Percentiles rank a stretch among this genome's conserved stretches.
phyloP scores from a whole-genome alignment of 2,888 invertebrate genomes.

The Sisyra terminalis region DNA sequence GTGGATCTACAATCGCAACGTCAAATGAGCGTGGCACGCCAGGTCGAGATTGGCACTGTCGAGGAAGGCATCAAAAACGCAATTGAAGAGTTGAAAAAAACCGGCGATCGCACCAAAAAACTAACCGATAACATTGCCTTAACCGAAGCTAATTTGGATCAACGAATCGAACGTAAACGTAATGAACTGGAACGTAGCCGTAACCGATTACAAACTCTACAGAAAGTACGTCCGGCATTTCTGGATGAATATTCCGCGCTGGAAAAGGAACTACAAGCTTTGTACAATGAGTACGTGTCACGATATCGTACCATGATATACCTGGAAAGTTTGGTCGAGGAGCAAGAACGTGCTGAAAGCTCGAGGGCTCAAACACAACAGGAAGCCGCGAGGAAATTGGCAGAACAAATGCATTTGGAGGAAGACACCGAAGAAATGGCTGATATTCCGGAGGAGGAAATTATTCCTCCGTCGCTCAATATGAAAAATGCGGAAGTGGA shows the following conservation, averaged over 20 bases:
- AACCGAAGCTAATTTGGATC: constrained; percentile 76
- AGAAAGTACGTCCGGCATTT: constrained; percentile 92
- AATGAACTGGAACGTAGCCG: constrained; percentile 84
- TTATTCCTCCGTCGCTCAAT: constrained; percentile 22
- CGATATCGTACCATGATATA: constrained; percentile 79
- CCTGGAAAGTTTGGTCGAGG: constrained; percentile 71
- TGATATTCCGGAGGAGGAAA: constrained; percentile 14
- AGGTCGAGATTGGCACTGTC: constrained; percentile 67
- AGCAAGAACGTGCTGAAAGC: constrained; percentile 60
- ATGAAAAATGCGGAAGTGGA: constrained; percentile 26
- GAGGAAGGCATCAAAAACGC: constrained; percentile 66
- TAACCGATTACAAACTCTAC: constrained; percentile 81
- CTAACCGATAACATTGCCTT: constrained; percentile 74
- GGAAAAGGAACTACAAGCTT: constrained; percentile 65
- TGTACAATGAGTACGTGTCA: constrained; percentile 78
- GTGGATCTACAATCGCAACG: constrained; percentile 69
- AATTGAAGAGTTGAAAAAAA: constrained; percentile 46
- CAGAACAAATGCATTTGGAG: constrained; percentile 16
- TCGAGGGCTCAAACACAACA: constrained; percentile 61
- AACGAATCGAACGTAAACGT: constrained; percentile 80
- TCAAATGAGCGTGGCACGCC: constrained; percentile 60
- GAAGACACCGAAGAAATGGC: constrained; percentile 16
- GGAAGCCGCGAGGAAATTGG: constrained; percentile 25
- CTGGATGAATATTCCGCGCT: constrained; percentile 87
- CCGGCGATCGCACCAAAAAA: constrained; percentile 54